Conservation (phyloP, 2,113 vertebrate species). For the Lipophrys pholis region DNA sequence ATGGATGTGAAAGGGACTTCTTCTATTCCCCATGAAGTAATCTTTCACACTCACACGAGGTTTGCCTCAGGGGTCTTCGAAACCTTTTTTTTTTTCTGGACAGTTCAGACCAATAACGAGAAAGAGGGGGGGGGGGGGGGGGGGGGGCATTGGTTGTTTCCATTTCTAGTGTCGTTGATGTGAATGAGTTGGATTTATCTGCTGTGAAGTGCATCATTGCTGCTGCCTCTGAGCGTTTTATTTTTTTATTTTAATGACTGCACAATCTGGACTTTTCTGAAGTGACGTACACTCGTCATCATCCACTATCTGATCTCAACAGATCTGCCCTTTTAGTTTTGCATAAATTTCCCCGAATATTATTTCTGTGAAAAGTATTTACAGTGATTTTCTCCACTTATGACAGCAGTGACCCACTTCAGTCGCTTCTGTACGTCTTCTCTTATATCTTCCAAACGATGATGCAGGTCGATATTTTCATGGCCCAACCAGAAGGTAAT, state of each 20-base stretch:
- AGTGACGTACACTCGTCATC: neutral
- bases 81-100: conserved; percentile 46
- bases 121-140: neutral
- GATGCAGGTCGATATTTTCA: too few relatives aligned
- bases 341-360: neutral
- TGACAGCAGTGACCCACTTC: too few relatives aligned
- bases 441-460: too few relatives aligned
- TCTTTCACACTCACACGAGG: conserved; percentile 34
- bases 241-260: too few relatives aligned
- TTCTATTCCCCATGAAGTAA: conserved; percentile 34
- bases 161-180: conserved; percentile 38
- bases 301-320: neutral
- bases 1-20: conserved; percentile 19
- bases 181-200: conserved; percentile 50
- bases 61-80: conserved; percentile 38
- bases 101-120: conserved; percentile 48
- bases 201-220: conserved; percentile 22
- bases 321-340: neutral
- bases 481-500: too few relatives aligned
- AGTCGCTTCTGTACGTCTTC: too few relatives aligned
- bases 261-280: too few relatives aligned
- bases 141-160: neutral
- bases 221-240: conserved; percentile 17
- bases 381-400: neutral
- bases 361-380: neutral